Evolutionary conservation across 2,797 vertebrate species (phyloP), one percentile per base, ranked within the genome.

Genomic region (Silurus aristotelis): DNA sequence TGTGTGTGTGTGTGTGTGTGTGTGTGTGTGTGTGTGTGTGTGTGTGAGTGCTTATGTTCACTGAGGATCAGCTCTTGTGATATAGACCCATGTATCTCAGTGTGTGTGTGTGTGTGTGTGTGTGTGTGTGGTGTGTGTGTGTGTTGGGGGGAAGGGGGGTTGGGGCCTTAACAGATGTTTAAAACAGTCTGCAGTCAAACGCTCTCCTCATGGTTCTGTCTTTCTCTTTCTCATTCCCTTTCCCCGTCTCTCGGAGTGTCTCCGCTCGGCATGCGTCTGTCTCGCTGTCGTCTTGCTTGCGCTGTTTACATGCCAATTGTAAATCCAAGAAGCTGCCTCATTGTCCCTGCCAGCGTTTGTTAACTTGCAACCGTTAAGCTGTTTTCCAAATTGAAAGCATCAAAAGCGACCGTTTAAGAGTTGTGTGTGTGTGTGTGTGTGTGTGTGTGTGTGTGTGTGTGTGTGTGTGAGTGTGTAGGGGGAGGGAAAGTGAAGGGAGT

Each of bases 301-400:
- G 70, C 61, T 81, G 64, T 83, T 83, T 83, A 85, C 58, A 61
- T 25, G 72, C 20, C 71, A 83, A 78, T 70, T 61, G 73, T 84
- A 79, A 85, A 66, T 89, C 63, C 58, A 5, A 84, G 67, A n/a
- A n/a, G 25, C 67, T 71, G 77, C 76, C 61, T 78, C 80, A 73
- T 82, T 82, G 71, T 84, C 79, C 63, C 63, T 38, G 20, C 6
- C 46, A 43, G 27, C 4, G 6, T 75, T 82, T 75, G 46, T 66
- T 56, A 80, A 84, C 22, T 46, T 56, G 70, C 27, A 27, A 64
- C 27, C 58, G 38, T 71, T 17, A 52, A 80, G 78, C 68, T 73
- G 78, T 85, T 81, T 81, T 85, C 68, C 58, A 72, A 60, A 38
- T 80, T 63, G n/a, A 38, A 72, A 61, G 58, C 78, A 52, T 73